These are phyloP conservation scores for Drosophila kurseongensis DNA, from an alignment of 1,140 invertebrate genomes.

Conservation along the genomic window DNA sequence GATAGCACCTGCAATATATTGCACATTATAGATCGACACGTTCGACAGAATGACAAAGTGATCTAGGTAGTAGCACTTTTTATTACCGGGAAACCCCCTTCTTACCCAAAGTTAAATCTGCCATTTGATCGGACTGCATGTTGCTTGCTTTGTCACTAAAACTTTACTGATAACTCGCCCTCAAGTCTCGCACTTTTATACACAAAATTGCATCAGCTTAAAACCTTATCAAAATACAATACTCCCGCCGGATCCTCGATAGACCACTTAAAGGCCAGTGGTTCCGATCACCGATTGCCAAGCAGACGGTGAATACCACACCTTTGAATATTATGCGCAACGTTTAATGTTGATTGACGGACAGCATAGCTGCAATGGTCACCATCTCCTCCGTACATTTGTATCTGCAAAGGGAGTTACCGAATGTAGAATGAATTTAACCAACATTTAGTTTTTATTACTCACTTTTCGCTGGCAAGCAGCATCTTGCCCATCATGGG, in stretches of 20 bases:
- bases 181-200: background rate
- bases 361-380: conserved; percentile 98
- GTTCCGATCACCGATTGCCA: too few species aligned
- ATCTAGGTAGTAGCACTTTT: background rate
- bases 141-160: conserved; percentile 30
- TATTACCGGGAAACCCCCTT: background rate
- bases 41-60: conserved; percentile 38
- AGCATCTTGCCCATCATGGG: conserved; percentile 99
- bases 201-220: conserved; percentile 63
- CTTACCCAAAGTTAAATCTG: conserved; percentile 62
- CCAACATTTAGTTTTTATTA: conserved; percentile 5
- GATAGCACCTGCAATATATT: conserved; percentile 84
- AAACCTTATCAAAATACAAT: background rate
- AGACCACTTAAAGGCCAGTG: background rate
- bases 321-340: background rate
- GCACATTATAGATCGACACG: conserved; percentile 38
- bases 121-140: conserved; percentile 60
- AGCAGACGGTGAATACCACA: too few species aligned
- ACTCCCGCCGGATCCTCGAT: conserved; percentile 30
- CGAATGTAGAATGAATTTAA: background rate
- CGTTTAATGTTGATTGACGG: conserved; percentile 89
- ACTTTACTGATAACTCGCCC: background rate
- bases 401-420: conserved; percentile 86
- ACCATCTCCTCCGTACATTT: conserved; percentile 99
- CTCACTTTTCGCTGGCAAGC: conserved; percentile 97